These are phyloP conservation scores for Benthosema pterotum DNA, from an alignment of 2,797 vertebrate species.

Conservation along the genomic window DNA sequence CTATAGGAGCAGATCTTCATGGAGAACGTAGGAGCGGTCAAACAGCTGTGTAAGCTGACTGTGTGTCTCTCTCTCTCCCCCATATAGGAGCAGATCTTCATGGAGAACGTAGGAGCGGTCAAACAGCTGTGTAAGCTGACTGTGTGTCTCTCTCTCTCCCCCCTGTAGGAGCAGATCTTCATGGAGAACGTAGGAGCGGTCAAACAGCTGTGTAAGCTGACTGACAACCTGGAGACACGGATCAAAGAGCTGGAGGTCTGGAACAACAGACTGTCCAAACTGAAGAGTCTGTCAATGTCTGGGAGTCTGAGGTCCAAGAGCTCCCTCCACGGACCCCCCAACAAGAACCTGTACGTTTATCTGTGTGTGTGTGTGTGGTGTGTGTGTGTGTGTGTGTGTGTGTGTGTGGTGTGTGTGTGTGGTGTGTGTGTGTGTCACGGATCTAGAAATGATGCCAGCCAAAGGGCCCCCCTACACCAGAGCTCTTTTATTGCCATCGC, in stretches of 20 bases:
- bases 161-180: slow-evolving; percentile 92
- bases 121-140: neutral
- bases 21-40: too few species aligned
- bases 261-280: slow-evolving; percentile 84
- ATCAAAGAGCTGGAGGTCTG: slow-evolving; percentile 92
- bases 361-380: too few species aligned
- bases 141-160: neutral
- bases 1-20: too few species aligned
- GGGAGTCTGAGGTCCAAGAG: slow-evolving; percentile 83
- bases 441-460: too few species aligned
- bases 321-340: slow-evolving; percentile 37
- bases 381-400: neutral
- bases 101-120: too few species aligned
- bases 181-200: slow-evolving; percentile 97
- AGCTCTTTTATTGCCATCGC: too few species aligned
- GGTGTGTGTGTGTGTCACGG: too few species aligned
- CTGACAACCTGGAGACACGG: slow-evolving; percentile 91
- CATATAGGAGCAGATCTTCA: too few species aligned
- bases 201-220: slow-evolving; percentile 94
- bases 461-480: too few species aligned
- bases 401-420: too few species aligned
- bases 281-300: slow-evolving; percentile 79
- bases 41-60: too few species aligned
- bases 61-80: too few species aligned
- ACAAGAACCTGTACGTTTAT: slow-evolving; percentile 1